Conservation (phyloP, 2,888 invertebrate species). For the Luperina testacea region DNA sequence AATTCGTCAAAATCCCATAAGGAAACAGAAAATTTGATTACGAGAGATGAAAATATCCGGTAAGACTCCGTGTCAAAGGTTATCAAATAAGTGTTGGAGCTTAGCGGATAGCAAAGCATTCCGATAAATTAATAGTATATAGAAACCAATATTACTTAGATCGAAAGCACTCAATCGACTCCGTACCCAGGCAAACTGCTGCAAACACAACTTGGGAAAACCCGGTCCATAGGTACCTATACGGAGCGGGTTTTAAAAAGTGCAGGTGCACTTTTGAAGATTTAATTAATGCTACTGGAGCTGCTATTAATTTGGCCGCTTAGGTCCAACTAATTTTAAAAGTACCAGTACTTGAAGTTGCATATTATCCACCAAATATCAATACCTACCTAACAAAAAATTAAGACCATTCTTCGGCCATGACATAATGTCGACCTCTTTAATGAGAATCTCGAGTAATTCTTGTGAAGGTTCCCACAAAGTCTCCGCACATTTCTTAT, state of each 20-base stretch:
- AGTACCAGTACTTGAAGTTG: not conserved
- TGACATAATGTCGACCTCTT: not conserved
- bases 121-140: not conserved
- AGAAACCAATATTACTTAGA: constrained; percentile 3
- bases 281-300: not conserved
- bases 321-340: not conserved
- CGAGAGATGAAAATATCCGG: constrained; percentile 58
- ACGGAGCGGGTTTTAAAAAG: not conserved
- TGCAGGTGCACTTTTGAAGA: not conserved
- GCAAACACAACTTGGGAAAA: not conserved
- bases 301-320: not conserved
- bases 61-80: constrained; percentile 21
- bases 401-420: not conserved
- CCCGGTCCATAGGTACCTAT: too few species aligned
- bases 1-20: constrained; percentile 47
- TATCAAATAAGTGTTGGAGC: constrained; percentile 37
- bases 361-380: not conserved
- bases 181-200: not conserved
- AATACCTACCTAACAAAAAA: not conserved
- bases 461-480: constrained; percentile 34
- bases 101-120: constrained; percentile 7
- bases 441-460: constrained; percentile 21
- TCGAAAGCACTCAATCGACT: not conserved
- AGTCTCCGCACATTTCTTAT: constrained; percentile 34
- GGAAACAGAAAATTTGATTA: constrained; percentile 53